Conservation (phyloP, 2,113 vertebrate species). For the Morone chrysops region DNA sequence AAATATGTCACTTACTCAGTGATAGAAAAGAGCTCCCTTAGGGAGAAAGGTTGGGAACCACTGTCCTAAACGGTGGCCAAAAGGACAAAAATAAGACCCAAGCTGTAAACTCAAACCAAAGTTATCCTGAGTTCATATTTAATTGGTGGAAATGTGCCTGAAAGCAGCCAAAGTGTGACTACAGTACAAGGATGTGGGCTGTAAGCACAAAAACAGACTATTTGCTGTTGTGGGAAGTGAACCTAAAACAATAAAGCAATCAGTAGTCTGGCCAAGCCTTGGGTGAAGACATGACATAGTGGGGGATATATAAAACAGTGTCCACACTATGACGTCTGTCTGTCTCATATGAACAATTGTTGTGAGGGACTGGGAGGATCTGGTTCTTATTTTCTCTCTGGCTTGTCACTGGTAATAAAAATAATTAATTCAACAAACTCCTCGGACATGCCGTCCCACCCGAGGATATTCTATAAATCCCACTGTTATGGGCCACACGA, state of each 20-base stretch:
- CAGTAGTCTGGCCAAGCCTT: slow-evolving; percentile 12
- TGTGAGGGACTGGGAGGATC: slow-evolving; percentile 18
- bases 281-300: slow-evolving; percentile 16
- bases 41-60: too few relatives aligned
- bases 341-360: slow-evolving; percentile 34
- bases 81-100: background rate
- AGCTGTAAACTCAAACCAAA: background rate
- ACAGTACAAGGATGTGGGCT: background rate
- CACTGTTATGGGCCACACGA: slow-evolving; percentile 13
- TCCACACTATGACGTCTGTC: slow-evolving; percentile 21
- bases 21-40: too few relatives aligned
- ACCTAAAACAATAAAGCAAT: slow-evolving; percentile 28
- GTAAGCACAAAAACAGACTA: slow-evolving; percentile 1
- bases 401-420: slow-evolving; percentile 51
- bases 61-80: background rate
- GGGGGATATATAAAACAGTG: slow-evolving; percentile 9
- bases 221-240: slow-evolving; percentile 8
- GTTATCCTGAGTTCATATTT: background rate
- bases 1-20: too few relatives aligned
- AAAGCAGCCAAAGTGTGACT: background rate
- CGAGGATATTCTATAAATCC: slow-evolving; percentile 55
- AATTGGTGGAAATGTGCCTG: slow-evolving; percentile 3
- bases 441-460: slow-evolving; percentile 29
- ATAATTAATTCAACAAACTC: slow-evolving; percentile 57
- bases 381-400: slow-evolving; percentile 61